Base-by-base conservation (phyloP, 2,113 vertebrate genomes). In the Sorex araneus region DNA sequence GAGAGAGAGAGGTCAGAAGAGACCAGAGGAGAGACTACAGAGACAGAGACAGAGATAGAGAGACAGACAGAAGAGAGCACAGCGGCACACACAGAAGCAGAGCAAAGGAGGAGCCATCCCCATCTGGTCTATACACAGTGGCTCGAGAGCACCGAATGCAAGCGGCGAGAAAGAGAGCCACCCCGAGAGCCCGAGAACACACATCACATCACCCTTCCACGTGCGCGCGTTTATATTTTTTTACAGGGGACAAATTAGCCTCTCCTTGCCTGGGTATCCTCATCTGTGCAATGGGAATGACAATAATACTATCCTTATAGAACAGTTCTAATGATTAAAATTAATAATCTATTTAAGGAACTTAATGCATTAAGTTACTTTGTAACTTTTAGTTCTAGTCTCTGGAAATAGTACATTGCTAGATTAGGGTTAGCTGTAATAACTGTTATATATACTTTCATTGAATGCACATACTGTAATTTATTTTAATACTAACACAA, bases 291-390 rank as follows among this genome's bases (percentile, higher is more conserved):
- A 67, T 70, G 30, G 43, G 16, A 16, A 89, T 77, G 90, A 89
- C 30, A 77, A 81, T n/a, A 27, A 81, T 64, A 63, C 10, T 73
- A 13, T 28, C 8, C 27, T 93, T 43, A 82, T 1, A 82, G 30
- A 88, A 75, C 75, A 87, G 6, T 75, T 54, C 45, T 90, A 89
- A 84, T 47, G 36, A 83, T 80, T 89, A 76, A 78, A 94, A 50
- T 82, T 70, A 88, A 64, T 88, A 73, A 79, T 40, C 40, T 40
- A 40, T 40, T 40, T 40, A 40, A 40, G 40, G 40, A 40, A 40
- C 40, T 4, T 40, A n/a, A n/a, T n/a, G n/a, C n/a, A n/a, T 40
- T 40, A 40, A 40, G 40, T 40, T 40, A 40, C 40, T 85, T 82
- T 78, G 80, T 70, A 91, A 74, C 21, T 94, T 77, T 40, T 4